These are phyloP conservation scores for Nasonia vitripennis DNA, from an alignment of 1,140 invertebrate genomes.

Conservation along the genomic window DNA sequence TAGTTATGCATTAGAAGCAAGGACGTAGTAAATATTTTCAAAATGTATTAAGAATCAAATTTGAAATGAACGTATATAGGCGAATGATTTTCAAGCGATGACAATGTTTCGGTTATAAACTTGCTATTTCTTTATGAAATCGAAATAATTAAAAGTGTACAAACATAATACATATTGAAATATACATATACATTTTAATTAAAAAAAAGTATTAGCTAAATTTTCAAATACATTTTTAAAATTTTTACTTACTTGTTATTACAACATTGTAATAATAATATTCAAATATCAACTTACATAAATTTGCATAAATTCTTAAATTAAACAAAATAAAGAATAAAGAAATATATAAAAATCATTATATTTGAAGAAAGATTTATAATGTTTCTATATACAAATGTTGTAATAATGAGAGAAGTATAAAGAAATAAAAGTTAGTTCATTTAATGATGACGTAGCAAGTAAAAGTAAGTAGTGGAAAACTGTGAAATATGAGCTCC, in stretches of 20 bases:
- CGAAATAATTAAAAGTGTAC: constrained; percentile 36
- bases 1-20: constrained; percentile 23
- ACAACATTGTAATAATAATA: constrained; percentile 25
- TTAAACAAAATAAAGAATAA: background rate
- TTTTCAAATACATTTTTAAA: constrained; percentile 38
- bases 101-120: constrained; percentile 43
- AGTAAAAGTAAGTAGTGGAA: constrained; percentile 1
- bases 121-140: constrained; percentile 34
- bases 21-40: constrained; percentile 45
- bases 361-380: constrained; percentile 41
- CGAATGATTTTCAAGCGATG: constrained; percentile 25
- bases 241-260: constrained; percentile 41
- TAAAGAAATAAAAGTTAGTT: constrained; percentile 9
- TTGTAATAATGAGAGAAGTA: constrained; percentile 43
- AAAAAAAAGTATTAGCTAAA: constrained; percentile 31
- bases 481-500: constrained; percentile 32
- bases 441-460: constrained; percentile 1
- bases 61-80: constrained; percentile 13
- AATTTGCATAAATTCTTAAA: background rate
- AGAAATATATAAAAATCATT: constrained; percentile 33
- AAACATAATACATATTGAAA: constrained; percentile 39
- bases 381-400: constrained; percentile 36
- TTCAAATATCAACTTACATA: background rate
- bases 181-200: constrained; percentile 1
- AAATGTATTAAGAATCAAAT: constrained; percentile 42